phyloP scores from a whole-genome alignment of 2,888 invertebrate genomes.

The Brachyptera risi region DNA sequence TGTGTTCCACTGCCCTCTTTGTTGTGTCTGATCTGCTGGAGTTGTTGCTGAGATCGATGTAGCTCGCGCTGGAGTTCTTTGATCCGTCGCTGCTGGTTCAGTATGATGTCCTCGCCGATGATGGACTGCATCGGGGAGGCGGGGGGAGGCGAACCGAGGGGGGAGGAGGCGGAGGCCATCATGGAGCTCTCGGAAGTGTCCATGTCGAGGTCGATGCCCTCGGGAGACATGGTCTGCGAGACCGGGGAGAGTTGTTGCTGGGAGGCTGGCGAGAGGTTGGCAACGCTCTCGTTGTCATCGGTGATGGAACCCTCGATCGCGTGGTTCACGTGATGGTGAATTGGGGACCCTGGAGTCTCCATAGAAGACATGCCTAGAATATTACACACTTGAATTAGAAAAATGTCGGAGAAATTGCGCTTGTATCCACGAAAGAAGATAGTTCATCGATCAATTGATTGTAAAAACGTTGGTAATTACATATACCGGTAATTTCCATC shows the following conservation, averaged over 20 bases:
- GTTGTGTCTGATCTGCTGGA: conserved; percentile 57
- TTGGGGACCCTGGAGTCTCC: conserved; percentile 42
- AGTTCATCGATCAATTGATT: too few species aligned
- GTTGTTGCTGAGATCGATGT: conserved; percentile 70
- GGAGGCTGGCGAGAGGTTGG: conserved; percentile 27
- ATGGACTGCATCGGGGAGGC: conserved; percentile 41
- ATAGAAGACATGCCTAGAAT: conserved; percentile 41
- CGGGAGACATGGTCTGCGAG: conserved; percentile 26
- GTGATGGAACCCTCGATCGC: conserved; percentile 22
- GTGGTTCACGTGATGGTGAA: conserved; percentile 23
- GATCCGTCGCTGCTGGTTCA: conserved; percentile 81
- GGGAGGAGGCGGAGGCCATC: conserved; percentile 22
- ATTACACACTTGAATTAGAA: too few species aligned
- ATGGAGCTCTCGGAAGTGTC: conserved; percentile 34
- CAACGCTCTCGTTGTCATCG: conserved; percentile 28
- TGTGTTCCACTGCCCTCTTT: conserved; percentile 36
- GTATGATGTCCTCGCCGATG: conserved; percentile 68
- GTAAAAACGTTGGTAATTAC: too few species aligned
- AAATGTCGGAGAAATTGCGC: too few species aligned
- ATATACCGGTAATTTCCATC: too few species aligned
- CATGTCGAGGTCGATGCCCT: conserved; percentile 44
- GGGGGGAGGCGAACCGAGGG: conserved; percentile 39
- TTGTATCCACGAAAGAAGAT: too few species aligned
- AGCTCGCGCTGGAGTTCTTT: conserved; percentile 72
- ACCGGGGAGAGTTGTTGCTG: conserved; percentile 28